Evolutionary conservation across 2,113 vertebrate genomes (phyloP).

Genomic region (Notechis scutatus): DNA sequence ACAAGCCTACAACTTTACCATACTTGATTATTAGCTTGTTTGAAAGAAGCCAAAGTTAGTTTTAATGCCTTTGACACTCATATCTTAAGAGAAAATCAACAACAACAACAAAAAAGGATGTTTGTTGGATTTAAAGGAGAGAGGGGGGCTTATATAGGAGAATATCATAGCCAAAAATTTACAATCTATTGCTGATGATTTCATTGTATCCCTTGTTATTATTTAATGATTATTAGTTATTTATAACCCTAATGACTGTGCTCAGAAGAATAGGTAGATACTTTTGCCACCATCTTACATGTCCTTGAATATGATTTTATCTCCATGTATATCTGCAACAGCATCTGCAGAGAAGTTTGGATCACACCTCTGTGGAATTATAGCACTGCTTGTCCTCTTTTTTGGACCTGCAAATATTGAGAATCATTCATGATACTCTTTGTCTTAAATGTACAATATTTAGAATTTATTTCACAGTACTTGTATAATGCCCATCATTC

Average conservation of each 20-base stretch:
- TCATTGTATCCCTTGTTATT: neutral
- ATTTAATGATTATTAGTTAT: neutral
- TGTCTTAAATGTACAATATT: neutral
- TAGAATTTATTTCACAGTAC: neutral
- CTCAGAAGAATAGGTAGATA: neutral
- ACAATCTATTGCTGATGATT: neutral
- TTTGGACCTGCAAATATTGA: neutral
- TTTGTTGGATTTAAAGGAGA: neutral
- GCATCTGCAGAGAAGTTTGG: constrained; percentile 14
- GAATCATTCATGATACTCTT: neutral
- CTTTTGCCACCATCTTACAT: neutral
- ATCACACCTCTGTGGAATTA: neutral
- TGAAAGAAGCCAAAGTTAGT: neutral
- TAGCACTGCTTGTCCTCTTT: neutral
- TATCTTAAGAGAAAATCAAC: neutral
- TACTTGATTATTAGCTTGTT: neutral
- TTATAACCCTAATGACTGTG: neutral
- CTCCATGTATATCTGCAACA: neutral
- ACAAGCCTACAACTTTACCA: neutral
- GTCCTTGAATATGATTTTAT: constrained; percentile 17
- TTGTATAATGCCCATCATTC: neutral
- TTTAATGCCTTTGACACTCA: neutral
- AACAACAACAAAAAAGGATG: neutral
- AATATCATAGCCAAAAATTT: neutral
- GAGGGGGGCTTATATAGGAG: neutral